These are phyloP conservation scores for Mythimna impura DNA, from an alignment of 2,888 invertebrate species.

Conservation along the genomic window DNA sequence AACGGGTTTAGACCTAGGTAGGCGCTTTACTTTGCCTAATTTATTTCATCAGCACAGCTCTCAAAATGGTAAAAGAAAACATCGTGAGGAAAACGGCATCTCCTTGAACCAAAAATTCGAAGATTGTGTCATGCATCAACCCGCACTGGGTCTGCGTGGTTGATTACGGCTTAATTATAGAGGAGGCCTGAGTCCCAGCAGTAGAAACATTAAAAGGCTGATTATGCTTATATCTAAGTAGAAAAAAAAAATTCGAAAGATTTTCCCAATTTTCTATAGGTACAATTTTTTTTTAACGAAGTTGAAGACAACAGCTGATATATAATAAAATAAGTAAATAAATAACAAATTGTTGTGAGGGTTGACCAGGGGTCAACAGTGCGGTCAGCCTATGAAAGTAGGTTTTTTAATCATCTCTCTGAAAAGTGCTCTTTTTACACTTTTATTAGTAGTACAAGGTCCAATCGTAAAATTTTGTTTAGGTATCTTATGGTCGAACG, in stretches of 20 bases:
- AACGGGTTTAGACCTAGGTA: too few relatives aligned
- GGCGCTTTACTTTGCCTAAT: neutral
- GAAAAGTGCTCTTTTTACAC: neutral
- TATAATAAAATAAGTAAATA: neutral
- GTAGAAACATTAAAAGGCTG: too few relatives aligned
- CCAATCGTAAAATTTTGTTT: neutral
- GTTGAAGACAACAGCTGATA: neutral
- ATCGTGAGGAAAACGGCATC: too few relatives aligned
- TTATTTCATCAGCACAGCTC: too few relatives aligned
- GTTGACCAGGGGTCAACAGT: neutral
- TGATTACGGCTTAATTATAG: too few relatives aligned
- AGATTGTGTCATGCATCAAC: too few relatives aligned
- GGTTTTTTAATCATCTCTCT: neutral
- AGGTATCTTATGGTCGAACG: neutral
- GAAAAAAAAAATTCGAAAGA: neutral
- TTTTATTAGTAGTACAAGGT: neutral
- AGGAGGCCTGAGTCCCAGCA: too few relatives aligned
- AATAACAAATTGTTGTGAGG: neutral
- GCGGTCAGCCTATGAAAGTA: neutral
- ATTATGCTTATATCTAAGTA: neutral
- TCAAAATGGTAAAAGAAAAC: too few relatives aligned
- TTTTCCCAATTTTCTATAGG: neutral
- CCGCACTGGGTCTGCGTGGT: too few relatives aligned
- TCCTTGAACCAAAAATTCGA: too few relatives aligned
- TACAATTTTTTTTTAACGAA: neutral